Evolutionary conservation across 2,113 vertebrate species (phyloP), one percentile per base, ranked within the genome.

Genomic region (Oncorhynchus kisutch): DNA sequence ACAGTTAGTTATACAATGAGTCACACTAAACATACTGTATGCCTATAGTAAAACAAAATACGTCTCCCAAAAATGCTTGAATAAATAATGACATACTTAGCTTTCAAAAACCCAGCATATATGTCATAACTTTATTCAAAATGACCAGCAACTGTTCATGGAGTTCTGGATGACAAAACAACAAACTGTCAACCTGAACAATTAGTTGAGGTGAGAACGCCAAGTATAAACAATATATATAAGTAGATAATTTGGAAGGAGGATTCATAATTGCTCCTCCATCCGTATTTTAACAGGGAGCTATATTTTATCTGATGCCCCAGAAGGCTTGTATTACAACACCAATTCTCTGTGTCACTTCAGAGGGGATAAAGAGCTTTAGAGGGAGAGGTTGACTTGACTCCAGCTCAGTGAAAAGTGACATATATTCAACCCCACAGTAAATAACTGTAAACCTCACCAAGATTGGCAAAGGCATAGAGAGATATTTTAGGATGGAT

Each of bases 111-210:
- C 39, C 39, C 39, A 45, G 8, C 9, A 11, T 45, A 11, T 45
- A 8, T 81, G 88, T 94, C 92, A 88, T 29, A 92, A 88, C 91
- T 29, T 31, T 27, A 67, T 14, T 18, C 3, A 67, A 16, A 31
- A 39, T 18, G 3, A 20, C 8, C 29, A 5, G 34, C 18, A 45
- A 31, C 6, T 39, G 34, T 69, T n/a, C 3, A 45, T 45, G 13
- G 69, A 27, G 9, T 11, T 45, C 39, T 4, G 31, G 69, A 34
- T 78, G 75, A 48, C 73, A 74, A 34, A 45, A 45, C 8, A 9
- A 45, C 39, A 11, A 70, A 59, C 64, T 39, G 22, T 72, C 73
- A 80, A 79, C 11, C n/a, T 59, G 25, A 78, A 48, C 67, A 66
- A 73, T 80, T 67, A 39, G 57, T 76, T 72, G 67, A 75, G n/a